These are phyloP conservation scores for Podiceps cristatus DNA, from an alignment of 2,113 vertebrate species.

Conservation along the genomic window DNA sequence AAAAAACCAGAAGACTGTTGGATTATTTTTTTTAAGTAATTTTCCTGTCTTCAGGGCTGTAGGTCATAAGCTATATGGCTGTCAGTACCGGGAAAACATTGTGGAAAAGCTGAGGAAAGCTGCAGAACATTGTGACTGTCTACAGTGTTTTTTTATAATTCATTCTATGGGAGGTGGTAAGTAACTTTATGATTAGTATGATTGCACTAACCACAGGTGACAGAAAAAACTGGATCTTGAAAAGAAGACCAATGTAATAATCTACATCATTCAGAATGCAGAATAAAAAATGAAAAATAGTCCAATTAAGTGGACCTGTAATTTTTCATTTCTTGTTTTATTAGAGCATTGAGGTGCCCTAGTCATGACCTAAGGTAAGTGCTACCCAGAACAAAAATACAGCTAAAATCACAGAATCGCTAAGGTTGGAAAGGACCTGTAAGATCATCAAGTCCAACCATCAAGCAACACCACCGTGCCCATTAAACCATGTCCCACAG, in stretches of 20 bases:
- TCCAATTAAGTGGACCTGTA: not conserved
- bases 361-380: not conserved
- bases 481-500: too few species aligned
- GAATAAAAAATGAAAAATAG: not conserved
- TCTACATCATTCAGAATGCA: not conserved
- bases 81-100: slow-evolving; percentile 86
- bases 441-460: too few species aligned
- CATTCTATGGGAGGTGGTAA: slow-evolving; percentile 99
- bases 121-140: slow-evolving; percentile 93
- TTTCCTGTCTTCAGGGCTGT: slow-evolving; percentile 84
- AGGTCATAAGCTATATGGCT: slow-evolving; percentile 89
- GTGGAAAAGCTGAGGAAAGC: slow-evolving; percentile 89
- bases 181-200: not conserved
- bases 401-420: not conserved
- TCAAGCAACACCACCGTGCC: too few species aligned
- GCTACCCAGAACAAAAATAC: not conserved
- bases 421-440: too few species aligned
- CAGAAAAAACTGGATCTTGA: not conserved
- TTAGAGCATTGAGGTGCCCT: not conserved
- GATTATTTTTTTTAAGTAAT: not conserved
- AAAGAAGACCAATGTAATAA: not conserved
- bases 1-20: not conserved
- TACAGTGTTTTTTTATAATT: slow-evolving; percentile 96
- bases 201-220: not conserved
- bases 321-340: not conserved